A percentile compares a stretch with the other conserved stretches of the same genome.
Conservation (phyloP, 2,797 vertebrate genomes). For the Parauchenoglanis ngamensis region DNA sequence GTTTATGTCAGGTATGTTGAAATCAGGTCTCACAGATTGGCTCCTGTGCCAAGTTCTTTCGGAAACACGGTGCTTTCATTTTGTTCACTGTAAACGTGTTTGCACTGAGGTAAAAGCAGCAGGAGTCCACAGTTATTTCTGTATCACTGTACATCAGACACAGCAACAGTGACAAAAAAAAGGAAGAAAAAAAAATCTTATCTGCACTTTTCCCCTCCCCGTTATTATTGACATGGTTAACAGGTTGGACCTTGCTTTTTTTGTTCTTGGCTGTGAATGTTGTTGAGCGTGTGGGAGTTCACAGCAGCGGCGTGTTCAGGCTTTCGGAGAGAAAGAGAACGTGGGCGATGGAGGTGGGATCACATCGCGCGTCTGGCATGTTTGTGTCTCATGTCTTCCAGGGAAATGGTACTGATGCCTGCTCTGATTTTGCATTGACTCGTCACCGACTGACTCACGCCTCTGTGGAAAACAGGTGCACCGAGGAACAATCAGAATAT, state of each 20-base stretch:
- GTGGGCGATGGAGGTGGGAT: slow-evolving; percentile 3
- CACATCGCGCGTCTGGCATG: slow-evolving; percentile 25
- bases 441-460: slow-evolving; percentile 18
- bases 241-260: neutral
- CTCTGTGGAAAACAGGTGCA: slow-evolving; percentile 22
- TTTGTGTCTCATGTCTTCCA: slow-evolving; percentile 19
- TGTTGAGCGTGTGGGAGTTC: slow-evolving; percentile 16
- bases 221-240: neutral
- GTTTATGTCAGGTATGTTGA: neutral
- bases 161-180: neutral
- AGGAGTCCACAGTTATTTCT: neutral
- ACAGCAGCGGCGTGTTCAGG: neutral
- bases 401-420: slow-evolving; percentile 5
- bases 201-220: neutral
- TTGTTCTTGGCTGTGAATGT: slow-evolving; percentile 10
- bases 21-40: neutral
- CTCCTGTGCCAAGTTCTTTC: neutral
- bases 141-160: neutral
- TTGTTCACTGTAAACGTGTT: neutral
- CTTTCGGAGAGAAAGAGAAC: slow-evolving; percentile 3
- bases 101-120: neutral
- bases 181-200: neutral
- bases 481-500: neutral
- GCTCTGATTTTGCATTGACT: slow-evolving; percentile 9
- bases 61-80: neutral